phyloP scores from a whole-genome alignment of 2,113 vertebrate species.

The Tragelaphus imberbis region DNA sequence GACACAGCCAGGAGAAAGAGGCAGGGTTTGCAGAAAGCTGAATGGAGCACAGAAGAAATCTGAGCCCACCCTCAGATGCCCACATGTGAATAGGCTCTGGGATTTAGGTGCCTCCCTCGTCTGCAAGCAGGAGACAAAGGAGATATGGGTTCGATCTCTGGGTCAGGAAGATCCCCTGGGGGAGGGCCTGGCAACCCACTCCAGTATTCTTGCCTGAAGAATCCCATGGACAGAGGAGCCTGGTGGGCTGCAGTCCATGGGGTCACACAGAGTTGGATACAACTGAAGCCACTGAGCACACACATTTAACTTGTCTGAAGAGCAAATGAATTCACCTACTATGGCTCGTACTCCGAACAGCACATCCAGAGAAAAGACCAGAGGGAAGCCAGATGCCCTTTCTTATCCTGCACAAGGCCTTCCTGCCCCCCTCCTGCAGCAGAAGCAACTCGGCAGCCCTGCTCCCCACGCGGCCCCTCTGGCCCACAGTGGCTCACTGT shows the following conservation, averaged over 20 bases:
- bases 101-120: background rate
- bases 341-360: background rate
- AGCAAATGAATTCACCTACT: background rate
- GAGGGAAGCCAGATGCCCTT: slow-evolving; percentile 21
- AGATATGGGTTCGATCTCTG: background rate
- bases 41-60: background rate
- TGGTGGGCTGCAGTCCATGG: background rate
- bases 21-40: slow-evolving; percentile 28
- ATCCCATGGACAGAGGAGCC: background rate
- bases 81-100: background rate
- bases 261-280: background rate
- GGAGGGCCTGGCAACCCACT: background rate
- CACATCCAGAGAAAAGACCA: background rate
- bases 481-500: background rate
- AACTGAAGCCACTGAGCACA: background rate
- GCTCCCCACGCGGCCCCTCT: rapidly evolving
- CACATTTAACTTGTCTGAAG: background rate
- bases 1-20: slow-evolving; percentile 22
- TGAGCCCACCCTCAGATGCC: background rate
- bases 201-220: background rate
- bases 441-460: background rate
- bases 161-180: background rate
- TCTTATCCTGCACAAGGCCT: background rate
- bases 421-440: background rate
- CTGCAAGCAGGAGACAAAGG: background rate